Evolutionary conservation across 2,888 invertebrate genomes (phyloP), one percentile per base, ranked within the genome.

Genomic region (Cepaea hortensis): DNA sequence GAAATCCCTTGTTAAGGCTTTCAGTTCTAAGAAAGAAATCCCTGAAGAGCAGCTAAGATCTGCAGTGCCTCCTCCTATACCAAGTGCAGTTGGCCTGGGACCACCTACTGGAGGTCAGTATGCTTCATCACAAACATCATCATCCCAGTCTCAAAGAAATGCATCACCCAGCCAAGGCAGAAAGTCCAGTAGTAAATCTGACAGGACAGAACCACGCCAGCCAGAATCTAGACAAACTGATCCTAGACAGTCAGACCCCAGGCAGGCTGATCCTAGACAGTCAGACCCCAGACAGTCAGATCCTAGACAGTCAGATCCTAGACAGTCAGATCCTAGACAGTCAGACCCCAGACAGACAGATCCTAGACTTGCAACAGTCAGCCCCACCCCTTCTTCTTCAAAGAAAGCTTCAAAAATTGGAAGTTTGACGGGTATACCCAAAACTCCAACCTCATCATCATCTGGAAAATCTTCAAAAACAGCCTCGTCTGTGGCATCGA

Each of bases 1-100:
- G 86, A 91, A 91, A 79, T 91, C 91, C 87, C 88, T 91, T 86
- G 91, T 86, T 80, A 91, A 88, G 87, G 90, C 91, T 79, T 91
- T 91, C 84, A 91, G 91, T 62, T 90, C 91, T 62, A 91, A 91
- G 81, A 87, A 87, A 80, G 84, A 87, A 13, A 68, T 75, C 3
- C 76, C 86, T 35, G 86, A 82, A 86, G 82, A 87, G 88, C 86
- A 87, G 77, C 13, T 77, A 77, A 61, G 87, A 80, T 65, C 88
- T 5, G 81, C 50, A 9, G 84, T 72, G 11, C 87, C 89, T 23
- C 86, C 88, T n/a, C 87, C 87, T 0, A 87, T 87, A 35, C 87
- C 87, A 6, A 87, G 87, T 61, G 87, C 87, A 20, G 79, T 75
- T 4, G 87, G 87, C 46, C 55, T 87, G n/a, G 87, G 87, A 15